Conservation (phyloP, 2,797 vertebrate species). For the Manis pentadactyla region DNA sequence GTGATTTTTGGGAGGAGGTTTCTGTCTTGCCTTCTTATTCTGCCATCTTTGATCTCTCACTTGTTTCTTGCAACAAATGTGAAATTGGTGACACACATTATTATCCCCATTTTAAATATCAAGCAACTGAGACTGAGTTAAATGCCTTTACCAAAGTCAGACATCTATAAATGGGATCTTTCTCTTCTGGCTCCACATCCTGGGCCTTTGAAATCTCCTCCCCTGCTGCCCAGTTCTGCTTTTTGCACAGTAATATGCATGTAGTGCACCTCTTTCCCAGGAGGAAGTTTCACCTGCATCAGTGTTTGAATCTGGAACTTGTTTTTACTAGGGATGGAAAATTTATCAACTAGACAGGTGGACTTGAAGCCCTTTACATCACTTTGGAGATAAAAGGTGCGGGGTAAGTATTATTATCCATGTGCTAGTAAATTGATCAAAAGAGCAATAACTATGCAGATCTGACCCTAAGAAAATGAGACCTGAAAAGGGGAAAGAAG, state of each 20-base stretch:
- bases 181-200: not conserved
- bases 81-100: not conserved
- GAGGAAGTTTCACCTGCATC: constrained; percentile 16
- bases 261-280: constrained; percentile 29
- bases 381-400: constrained; percentile 70
- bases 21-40: too few relatives aligned
- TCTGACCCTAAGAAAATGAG: constrained; percentile 70
- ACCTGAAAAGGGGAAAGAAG: constrained; percentile 8
- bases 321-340: constrained; percentile 76
- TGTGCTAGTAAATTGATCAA: constrained; percentile 71
- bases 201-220: constrained; percentile 58
- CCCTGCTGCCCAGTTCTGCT: not conserved
- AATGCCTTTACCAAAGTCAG: constrained; percentile 13
- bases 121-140: not conserved
- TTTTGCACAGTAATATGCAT: constrained; percentile 67
- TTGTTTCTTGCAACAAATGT: not conserved
- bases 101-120: constrained; percentile 15
- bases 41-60: not conserved
- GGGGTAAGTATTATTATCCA: constrained; percentile 65
- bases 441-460: constrained; percentile 64
- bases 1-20: too few relatives aligned
- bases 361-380: constrained; percentile 48
- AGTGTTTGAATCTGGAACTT: constrained; percentile 75
- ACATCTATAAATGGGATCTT: not conserved
- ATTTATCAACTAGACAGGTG: constrained; percentile 69